These are phyloP conservation scores for Drosophila austrosaltans DNA, from an alignment of 2,888 invertebrate species.

Conservation along the genomic window DNA sequence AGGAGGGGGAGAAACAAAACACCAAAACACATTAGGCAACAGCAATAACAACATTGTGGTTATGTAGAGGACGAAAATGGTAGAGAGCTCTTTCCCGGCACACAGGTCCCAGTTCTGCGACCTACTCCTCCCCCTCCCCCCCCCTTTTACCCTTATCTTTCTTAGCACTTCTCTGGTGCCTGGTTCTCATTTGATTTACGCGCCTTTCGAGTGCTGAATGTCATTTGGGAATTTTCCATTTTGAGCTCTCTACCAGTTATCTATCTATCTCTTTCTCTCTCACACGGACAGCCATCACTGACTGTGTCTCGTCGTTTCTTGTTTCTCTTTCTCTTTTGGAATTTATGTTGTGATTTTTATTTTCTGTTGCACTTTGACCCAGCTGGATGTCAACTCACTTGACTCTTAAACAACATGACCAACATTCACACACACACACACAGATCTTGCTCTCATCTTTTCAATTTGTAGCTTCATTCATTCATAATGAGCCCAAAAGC, in stretches of 20 bases:
- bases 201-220: slow-evolving; percentile 2
- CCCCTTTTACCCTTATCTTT: no score
- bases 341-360: slow-evolving; percentile 12
- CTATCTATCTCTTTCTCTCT: background rate
- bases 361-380: slow-evolving; percentile 16
- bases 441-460: slow-evolving; percentile 7
- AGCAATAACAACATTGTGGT: slow-evolving; percentile 8
- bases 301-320: background rate
- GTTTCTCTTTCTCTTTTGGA: background rate
- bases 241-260: slow-evolving; percentile 1
- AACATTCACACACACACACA: slow-evolving; percentile 10
- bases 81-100: background rate
- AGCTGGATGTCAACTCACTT: slow-evolving; percentile 10
- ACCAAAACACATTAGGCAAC: slow-evolving; percentile 14
- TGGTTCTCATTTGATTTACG: slow-evolving; percentile 12
- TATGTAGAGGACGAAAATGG: background rate
- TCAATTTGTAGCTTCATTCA: slow-evolving; percentile 28
- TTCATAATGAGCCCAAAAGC: slow-evolving; percentile 8
- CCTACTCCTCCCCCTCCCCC: no score
- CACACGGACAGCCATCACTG: background rate
- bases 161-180: background rate
- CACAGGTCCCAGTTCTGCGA: no score
- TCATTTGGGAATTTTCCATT: slow-evolving; percentile 13
- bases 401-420: slow-evolving; percentile 12
- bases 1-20: background rate